Conservation (phyloP, 2,797 vertebrate genomes). For the Huso huso region DNA sequence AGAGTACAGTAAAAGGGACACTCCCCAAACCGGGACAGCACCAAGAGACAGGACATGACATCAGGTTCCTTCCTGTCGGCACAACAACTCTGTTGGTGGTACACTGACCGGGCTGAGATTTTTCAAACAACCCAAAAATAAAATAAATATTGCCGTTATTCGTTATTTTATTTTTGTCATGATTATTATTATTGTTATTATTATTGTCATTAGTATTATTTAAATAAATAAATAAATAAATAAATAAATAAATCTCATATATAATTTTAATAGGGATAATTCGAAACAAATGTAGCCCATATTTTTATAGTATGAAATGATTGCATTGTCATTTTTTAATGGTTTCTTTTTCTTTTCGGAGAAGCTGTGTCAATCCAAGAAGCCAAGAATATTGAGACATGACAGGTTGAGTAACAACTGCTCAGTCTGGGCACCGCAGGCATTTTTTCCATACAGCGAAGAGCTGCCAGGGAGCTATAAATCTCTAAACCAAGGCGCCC, state of each 20-base stretch:
- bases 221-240: constrained; percentile 1
- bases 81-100: background rate
- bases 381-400: constrained; percentile 29
- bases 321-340: constrained; percentile 42
- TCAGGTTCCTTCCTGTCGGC: constrained; percentile 24
- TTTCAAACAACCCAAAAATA: constrained; percentile 25
- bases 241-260: constrained; percentile 25
- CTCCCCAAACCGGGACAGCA: too few species aligned
- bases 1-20: too few species aligned
- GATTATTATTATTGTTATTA: too few species aligned
- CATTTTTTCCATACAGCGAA: constrained; percentile 14
- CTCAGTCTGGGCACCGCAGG: constrained; percentile 20
- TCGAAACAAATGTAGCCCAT: constrained; percentile 44
- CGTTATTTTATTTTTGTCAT: constrained; percentile 25
- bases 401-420: constrained; percentile 26
- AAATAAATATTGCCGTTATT: constrained; percentile 25
- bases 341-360: constrained; percentile 31
- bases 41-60: constrained; percentile 22
- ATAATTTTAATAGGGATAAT: constrained; percentile 43
- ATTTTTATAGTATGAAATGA: constrained; percentile 46
- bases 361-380: constrained; percentile 17
- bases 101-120: background rate
- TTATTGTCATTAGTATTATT: background rate
- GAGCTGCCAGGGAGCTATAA: constrained; percentile 6
- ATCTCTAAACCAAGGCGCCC: constrained; percentile 6